These are phyloP conservation scores for Brachionus paranguensis DNA, from an alignment of 1,140 invertebrate species.

Conservation along the genomic window DNA sequence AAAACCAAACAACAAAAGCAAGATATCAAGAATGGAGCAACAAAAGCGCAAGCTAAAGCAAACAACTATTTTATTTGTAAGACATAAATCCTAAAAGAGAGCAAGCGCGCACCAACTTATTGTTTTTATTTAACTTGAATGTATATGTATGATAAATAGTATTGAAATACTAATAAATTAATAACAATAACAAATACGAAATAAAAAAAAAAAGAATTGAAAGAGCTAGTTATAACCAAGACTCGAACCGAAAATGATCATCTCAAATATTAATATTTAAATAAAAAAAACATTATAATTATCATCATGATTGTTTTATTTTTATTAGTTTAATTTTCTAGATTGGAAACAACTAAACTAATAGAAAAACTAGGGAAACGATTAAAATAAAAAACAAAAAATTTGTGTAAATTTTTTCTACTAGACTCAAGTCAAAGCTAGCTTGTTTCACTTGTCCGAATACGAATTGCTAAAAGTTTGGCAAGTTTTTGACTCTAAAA, in stretches of 20 bases:
- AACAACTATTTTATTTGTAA: conserved; percentile 2
- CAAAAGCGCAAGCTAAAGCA: neutral
- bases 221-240: neutral
- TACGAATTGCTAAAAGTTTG: neutral
- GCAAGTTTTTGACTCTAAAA: neutral
- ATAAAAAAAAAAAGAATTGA: neutral
- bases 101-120: conserved; percentile 15
- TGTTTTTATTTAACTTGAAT: conserved; percentile 25
- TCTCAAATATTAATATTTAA: conserved; percentile 34
- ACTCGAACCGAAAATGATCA: conserved; percentile 26
- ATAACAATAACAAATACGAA: conserved; percentile 29
- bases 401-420: neutral
- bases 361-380: neutral
- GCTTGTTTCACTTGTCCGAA: neutral
- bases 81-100: neutral
- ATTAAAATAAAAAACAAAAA: neutral
- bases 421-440: neutral
- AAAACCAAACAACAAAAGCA: neutral
- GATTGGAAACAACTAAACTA: neutral
- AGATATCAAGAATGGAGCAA: conserved; percentile 19
- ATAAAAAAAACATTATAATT: conserved; percentile 38
- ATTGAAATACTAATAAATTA: neutral
- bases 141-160: neutral
- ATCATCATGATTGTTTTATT: conserved; percentile 38
- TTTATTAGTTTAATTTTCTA: conserved; percentile 28